Percentiles rank a stretch among this genome's conserved stretches.
Conservation (phyloP, 1,140 invertebrate species). For the Drosophila rhopaloa region DNA sequence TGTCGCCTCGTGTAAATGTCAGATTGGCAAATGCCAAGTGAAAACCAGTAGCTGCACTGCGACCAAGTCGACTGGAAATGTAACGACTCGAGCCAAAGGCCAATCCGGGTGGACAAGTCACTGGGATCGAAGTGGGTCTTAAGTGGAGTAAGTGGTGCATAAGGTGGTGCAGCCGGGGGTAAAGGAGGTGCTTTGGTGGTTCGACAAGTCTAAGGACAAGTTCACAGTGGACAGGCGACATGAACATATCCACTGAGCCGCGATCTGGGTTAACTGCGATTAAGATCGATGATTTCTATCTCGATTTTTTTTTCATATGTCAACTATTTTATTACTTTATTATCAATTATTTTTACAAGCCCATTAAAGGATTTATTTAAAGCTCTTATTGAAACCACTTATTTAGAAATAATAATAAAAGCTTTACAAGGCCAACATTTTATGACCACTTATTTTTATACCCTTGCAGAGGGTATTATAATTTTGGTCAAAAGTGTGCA, state of each 20-base stretch:
- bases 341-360: too few species aligned
- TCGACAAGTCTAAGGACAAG: conserved; percentile 58
- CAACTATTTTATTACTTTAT: background rate
- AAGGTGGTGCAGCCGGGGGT: background rate
- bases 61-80: conserved; percentile 67
- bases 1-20: conserved; percentile 76
- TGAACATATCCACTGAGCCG: conserved; percentile 49
- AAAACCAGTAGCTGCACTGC: conserved; percentile 70
- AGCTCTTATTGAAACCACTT: too few species aligned
- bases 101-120: conserved; percentile 70
- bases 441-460: background rate
- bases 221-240: conserved; percentile 45
- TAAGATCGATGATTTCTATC: conserved; percentile 19
- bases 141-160: conserved; percentile 1
- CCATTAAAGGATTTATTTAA: too few species aligned
- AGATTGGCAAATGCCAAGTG: conserved; percentile 67
- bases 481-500: too few species aligned
- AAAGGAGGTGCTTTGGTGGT: background rate
- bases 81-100: conserved; percentile 70
- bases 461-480: too few species aligned
- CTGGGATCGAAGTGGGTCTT: conserved; percentile 43
- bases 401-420: background rate
- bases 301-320: background rate
- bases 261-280: conserved; percentile 46
- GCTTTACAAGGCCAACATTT: too few species aligned